Evolutionary conservation across 1,140 invertebrate genomes (phyloP).

Genomic region (Drosophila bifasciata): DNA sequence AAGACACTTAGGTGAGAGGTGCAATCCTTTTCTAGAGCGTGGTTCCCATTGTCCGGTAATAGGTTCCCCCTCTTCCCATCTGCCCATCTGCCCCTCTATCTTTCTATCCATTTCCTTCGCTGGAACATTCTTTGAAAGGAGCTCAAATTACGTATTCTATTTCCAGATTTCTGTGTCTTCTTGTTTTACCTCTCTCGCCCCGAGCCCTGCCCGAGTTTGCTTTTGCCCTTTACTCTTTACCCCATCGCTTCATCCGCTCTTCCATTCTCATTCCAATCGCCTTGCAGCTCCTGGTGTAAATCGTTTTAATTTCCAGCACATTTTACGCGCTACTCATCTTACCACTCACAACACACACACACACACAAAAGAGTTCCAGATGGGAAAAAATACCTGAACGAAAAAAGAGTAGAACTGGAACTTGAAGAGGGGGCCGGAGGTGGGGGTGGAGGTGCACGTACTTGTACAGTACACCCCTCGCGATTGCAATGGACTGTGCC

Average conservation of each 20-base stretch:
- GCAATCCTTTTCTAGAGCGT: background rate
- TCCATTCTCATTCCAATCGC: background rate
- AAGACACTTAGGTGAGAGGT: conserved; percentile 25
- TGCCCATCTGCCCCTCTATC: conserved; percentile 16
- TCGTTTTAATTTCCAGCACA: conserved; percentile 79
- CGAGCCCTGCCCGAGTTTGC: conserved; percentile 25
- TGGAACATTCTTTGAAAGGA: conserved; percentile 27
- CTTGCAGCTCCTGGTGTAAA: conserved; percentile 51
- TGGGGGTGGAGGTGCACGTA: background rate
- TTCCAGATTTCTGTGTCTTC: conserved; percentile 35
- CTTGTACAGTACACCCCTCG: conserved; percentile 8
- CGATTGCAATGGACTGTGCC: conserved; percentile 50
- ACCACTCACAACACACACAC: conserved; percentile 19
- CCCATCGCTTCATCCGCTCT: background rate
- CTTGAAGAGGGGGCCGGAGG: background rate
- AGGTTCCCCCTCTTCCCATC: conserved; percentile 11
- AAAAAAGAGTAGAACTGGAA: conserved; percentile 3
- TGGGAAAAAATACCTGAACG: conserved; percentile 28
- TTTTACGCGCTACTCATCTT: conserved; percentile 65
- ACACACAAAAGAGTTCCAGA: conserved; percentile 26
- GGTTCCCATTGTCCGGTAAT: conserved; percentile 42
- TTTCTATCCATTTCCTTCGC: background rate
- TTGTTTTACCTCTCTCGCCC: conserved; percentile 10
- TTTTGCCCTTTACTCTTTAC: background rate
- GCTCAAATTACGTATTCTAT: conserved; percentile 54